Conservation (phyloP, 2,797 vertebrate genomes). For the Zenarchopterus dispar region DNA sequence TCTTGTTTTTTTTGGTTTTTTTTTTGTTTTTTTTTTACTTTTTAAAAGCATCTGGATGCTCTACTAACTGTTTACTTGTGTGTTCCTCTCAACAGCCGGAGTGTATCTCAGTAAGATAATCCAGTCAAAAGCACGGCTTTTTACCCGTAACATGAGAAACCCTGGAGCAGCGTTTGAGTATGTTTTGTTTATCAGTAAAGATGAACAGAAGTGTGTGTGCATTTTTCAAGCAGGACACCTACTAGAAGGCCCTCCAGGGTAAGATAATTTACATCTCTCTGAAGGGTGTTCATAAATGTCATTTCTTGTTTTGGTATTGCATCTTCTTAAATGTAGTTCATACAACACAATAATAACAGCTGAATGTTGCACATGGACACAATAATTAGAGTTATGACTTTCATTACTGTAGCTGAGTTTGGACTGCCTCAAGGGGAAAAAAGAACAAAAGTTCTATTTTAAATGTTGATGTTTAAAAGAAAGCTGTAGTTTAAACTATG, state of each 20-base stretch:
- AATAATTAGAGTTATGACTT: no score
- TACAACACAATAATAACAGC: no score
- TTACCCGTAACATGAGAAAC: slow-evolving; percentile 78
- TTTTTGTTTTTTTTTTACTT: no score
- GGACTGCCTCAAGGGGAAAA: background rate
- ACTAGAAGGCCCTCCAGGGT: slow-evolving; percentile 87
- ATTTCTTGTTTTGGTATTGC: background rate
- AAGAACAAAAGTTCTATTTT: no score
- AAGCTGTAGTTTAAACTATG: background rate
- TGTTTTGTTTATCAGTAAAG: slow-evolving; percentile 79
- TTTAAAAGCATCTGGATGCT: no score
- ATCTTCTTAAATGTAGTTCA: background rate
- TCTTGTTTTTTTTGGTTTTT: no score
- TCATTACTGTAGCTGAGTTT: background rate
- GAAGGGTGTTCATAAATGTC: background rate
- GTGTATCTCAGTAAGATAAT: slow-evolving; percentile 76
- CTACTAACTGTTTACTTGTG: slow-evolving; percentile 6
- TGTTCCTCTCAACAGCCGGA: slow-evolving; percentile 64
- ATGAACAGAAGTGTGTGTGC: slow-evolving; percentile 78
- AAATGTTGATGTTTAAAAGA: background rate
- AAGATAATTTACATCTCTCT: slow-evolving; percentile 42
- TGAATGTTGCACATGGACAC: no score
- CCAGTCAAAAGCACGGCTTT: slow-evolving; percentile 78
- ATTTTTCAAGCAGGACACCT: slow-evolving; percentile 86
- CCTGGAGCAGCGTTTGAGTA: slow-evolving; percentile 87